phyloP scores from a whole-genome alignment of 2,113 vertebrate species.

The Acrocephalus kingi region DNA sequence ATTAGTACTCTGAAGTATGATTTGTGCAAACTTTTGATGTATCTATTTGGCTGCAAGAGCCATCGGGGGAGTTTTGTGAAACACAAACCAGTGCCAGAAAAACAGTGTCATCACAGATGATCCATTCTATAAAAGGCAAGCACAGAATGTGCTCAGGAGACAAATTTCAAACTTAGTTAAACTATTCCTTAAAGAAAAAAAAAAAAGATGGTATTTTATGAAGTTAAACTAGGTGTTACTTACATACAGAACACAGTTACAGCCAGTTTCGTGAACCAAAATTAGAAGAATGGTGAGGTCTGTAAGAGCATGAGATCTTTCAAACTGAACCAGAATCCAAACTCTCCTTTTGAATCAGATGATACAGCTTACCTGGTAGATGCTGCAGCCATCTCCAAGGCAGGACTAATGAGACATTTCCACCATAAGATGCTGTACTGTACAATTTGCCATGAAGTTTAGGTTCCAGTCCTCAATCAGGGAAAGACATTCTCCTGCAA shows the following conservation, averaged over 20 bases:
- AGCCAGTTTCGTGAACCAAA: not conserved
- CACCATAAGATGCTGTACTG: slow-evolving; percentile 35
- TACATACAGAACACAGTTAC: not conserved
- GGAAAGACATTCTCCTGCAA: slow-evolving; percentile 55
- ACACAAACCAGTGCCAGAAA: not conserved
- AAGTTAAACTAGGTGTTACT: not conserved
- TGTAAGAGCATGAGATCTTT: not conserved
- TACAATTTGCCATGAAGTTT: slow-evolving; percentile 36
- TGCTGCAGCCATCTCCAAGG: slow-evolving; percentile 23
- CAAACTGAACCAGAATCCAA: not conserved
- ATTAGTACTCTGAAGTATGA: not conserved
- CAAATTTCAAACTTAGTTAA: not conserved
- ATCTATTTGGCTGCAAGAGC: not conserved
- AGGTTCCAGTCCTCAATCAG: slow-evolving; percentile 35
- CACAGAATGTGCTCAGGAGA: not conserved
- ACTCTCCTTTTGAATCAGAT: not conserved
- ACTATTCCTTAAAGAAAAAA: not conserved
- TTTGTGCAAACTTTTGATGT: not conserved
- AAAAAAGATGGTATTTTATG: not conserved
- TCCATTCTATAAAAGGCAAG: not conserved
- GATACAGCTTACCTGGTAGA: not conserved
- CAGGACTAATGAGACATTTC: not conserved
- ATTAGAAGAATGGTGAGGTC: not conserved
- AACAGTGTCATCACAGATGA: not conserved
- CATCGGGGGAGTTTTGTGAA: not conserved